Evolutionary conservation across 2,113 vertebrate species (phyloP), one percentile per base, ranked within the genome.

Genomic region (Neotoma lepida): DNA sequence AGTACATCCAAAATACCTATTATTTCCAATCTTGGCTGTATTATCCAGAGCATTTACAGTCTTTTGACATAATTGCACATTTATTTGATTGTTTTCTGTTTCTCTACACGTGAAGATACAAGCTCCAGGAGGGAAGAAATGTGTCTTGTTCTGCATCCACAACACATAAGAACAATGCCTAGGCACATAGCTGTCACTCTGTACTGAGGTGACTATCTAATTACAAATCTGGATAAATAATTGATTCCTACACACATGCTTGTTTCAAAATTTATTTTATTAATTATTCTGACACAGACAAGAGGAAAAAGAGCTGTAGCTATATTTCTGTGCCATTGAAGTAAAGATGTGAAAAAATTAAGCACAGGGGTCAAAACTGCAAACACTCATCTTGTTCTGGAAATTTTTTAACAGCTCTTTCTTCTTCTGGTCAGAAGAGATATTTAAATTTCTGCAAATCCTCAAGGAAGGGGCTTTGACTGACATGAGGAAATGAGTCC

Each of bases 401-500:
- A 93, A 14, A 61, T 94, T 41, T 71, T 63, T 94, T 73, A 78
- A 63, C 2, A 96, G 73, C 54, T 90, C 56, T 64, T 91, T 94
- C 15, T 70, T 5, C n/a, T 24, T 81, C 49, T 28, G 74, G n/a
- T 93, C 56, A 63, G 81, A 78, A 91, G 41, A 89, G 78, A 84
- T 94, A n/a, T n/a, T 54, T 54, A 46, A 77, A 89, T 89, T 85
- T 93, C 86, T 86, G 71, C 41, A 78, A 5, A 44, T 91, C 86
- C 92, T 95, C 54, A 9, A 87, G 77, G 49, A 96, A 63, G 44
- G 70, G 46, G 63, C 58, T 96, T 73, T 97, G 90, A 96, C 77
- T 96, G 96, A 92, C 92, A 91, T 51, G 81, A 51, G 68, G 77
- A 95, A 95, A 94, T 88, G 41, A 95, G 22, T 26, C 44, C 66